Percentiles rank a stretch among this genome's conserved stretches.
Evolutionary conservation across 2,888 invertebrate genomes (phyloP).

Genomic region (Ectobius pallidus): DNA sequence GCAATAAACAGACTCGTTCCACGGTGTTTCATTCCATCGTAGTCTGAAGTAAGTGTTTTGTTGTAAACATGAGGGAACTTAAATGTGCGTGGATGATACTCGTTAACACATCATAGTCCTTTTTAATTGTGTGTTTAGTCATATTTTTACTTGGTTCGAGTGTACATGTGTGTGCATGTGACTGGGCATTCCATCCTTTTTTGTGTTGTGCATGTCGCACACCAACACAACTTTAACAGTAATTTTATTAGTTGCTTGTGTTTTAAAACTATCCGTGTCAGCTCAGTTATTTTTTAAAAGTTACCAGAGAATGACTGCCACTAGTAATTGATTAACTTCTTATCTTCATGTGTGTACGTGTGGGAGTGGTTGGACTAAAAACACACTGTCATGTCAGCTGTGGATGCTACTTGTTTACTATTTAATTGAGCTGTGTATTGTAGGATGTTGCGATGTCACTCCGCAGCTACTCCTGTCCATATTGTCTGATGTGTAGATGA

Average conservation of each 20-base stretch:
- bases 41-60: slow-evolving; percentile 8
- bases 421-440: neutral
- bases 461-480: neutral
- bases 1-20: neutral
- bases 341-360: slow-evolving; percentile 1
- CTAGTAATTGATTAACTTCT: neutral
- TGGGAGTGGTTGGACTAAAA: slow-evolving; percentile 6
- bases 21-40: slow-evolving; percentile 11
- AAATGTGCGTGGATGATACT: too few species aligned
- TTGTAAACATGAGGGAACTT: slow-evolving; percentile 12
- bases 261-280: slow-evolving; percentile 1
- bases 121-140: slow-evolving; percentile 1
- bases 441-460: neutral
- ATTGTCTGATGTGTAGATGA: slow-evolving; percentile 15
- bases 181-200: slow-evolving; percentile 10
- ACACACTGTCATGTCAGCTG: slow-evolving; percentile 30
- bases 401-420: neutral
- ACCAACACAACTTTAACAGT: slow-evolving; percentile 8
- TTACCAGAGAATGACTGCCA: slow-evolving; percentile 15
- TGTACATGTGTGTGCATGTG: neutral
- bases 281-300: neutral
- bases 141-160: neutral
- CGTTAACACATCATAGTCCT: neutral
- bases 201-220: slow-evolving; percentile 3
- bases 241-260: slow-evolving; percentile 10